phyloP scores from a whole-genome alignment of 2,888 invertebrate species.

The Leucozona laternaria region DNA sequence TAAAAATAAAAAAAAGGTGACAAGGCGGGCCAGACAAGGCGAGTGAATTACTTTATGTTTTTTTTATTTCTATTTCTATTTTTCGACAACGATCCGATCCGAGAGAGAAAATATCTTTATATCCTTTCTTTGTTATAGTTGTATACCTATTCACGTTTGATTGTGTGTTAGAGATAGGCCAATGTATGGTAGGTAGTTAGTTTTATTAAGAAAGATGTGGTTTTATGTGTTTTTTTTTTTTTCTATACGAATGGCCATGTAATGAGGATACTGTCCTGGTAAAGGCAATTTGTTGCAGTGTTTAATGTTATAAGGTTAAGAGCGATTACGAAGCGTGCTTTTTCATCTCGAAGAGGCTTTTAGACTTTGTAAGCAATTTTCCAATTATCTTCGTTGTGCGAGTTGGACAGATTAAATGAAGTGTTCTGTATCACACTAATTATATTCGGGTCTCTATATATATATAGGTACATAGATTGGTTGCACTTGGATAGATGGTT shows the following conservation, averaged over 20 bases:
- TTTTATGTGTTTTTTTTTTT: not conserved
- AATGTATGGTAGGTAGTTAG: not conserved
- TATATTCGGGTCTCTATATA: slow-evolving; percentile 32
- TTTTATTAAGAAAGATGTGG: slow-evolving; percentile 23
- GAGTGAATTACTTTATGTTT: slow-evolving; percentile 62
- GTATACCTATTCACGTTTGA: not conserved
- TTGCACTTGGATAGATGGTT: not conserved
- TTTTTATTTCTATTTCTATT: slow-evolving; percentile 20
- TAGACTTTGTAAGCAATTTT: slow-evolving; percentile 68
- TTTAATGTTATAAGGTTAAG: slow-evolving; percentile 36
- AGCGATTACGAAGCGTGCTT: slow-evolving; percentile 3
- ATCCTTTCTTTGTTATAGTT: slow-evolving; percentile 43
- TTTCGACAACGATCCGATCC: slow-evolving; percentile 25
- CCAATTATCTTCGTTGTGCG: slow-evolving; percentile 48
- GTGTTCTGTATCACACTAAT: slow-evolving; percentile 48
- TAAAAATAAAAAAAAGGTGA: slow-evolving; percentile 19
- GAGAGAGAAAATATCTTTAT: slow-evolving; percentile 31
- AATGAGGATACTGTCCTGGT: slow-evolving; percentile 71
- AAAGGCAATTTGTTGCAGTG: slow-evolving; percentile 67
- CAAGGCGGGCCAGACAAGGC: slow-evolving; percentile 22
- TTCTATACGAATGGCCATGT: slow-evolving; percentile 38
- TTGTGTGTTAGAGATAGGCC: slow-evolving; percentile 8
- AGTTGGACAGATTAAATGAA: not conserved
- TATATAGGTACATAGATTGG: no score
- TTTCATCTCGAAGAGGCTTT: slow-evolving; percentile 55